Evolutionary conservation across 2,797 vertebrate genomes (phyloP), one percentile per base, ranked within the genome.

Genomic region (Pterois miles): DNA sequence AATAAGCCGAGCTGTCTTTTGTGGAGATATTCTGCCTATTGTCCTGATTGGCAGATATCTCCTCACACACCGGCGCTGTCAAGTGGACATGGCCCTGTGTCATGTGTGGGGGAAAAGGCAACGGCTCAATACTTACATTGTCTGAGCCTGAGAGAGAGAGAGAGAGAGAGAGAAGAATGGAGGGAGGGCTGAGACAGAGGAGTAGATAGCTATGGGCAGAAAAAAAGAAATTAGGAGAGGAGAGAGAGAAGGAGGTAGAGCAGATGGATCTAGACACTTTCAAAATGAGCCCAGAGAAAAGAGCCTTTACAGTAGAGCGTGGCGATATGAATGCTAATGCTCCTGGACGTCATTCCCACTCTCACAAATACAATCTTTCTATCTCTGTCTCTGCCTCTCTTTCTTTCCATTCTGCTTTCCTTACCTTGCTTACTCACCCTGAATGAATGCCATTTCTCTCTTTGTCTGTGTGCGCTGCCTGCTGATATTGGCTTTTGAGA

Each of bases 251-350:
- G 78, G 80, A 84, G 67, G 63, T 25, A 20, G 76, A 73, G 78
- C 80, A 82, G 86, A 89, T 82, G 83, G 82, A 86, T 84, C 65
- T 46, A 53, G 85, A 88, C 82, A 86, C 80, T 81, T 88, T 86
- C 3, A 25, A 81, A 89, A 89, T 81, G 80, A 89, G 85, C 71
- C 65, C 48, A 56, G 81, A 85, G 87, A 89, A 82, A 76, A 84
- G 80, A 91, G 77, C 83, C 43, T 90, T 89, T 90, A 91, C 88
- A 93, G 88, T 89, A 87, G 75, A 81, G 83, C 8, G 36, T 56
- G 83, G 77, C 16, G 18, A 73, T 76, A 27, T 78, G 86, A 88
- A 91, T 89, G 85, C 71, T 90, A 87, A 91, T 88, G 88, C 78
- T 50, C 12, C 5, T 1, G 58, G 27, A 79, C 12, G 63, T 83